Evolutionary conservation across 2,797 vertebrate species (phyloP).

Genomic region (Sebastes umbrosus): DNA sequence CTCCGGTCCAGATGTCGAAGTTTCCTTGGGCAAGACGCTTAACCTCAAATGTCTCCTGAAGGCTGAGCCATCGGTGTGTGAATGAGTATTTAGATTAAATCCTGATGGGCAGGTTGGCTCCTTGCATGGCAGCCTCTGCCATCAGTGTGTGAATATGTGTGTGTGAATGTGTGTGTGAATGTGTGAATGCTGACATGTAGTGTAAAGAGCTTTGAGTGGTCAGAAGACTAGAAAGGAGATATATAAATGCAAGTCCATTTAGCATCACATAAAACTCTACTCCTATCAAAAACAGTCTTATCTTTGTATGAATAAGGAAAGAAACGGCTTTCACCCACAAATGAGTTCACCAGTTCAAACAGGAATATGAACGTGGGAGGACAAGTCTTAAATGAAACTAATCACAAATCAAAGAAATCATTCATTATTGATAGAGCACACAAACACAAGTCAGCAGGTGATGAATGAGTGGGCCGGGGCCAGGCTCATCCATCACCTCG

Average conservation of each 20-base stretch:
- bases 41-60: too few relatives aligned
- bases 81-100: too few relatives aligned
- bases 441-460: conserved; percentile 71
- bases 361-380: background rate
- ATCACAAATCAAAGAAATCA: conserved; percentile 63
- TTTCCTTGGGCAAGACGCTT: too few relatives aligned
- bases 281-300: background rate
- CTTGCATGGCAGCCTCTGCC: too few relatives aligned
- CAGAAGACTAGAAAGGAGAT: too few relatives aligned
- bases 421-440: conserved; percentile 55
- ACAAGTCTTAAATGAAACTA: conserved; percentile 52
- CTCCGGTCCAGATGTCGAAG: too few relatives aligned
- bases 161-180: too few relatives aligned
- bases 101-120: too few relatives aligned
- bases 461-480: conserved; percentile 67
- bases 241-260: conserved; percentile 7
- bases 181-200: too few relatives aligned
- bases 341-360: background rate
- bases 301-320: background rate
- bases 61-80: too few relatives aligned
- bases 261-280: conserved; percentile 3
- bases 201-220: too few relatives aligned
- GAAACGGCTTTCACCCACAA: background rate
- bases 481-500: conserved; percentile 80
- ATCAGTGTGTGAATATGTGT: too few relatives aligned